Evolutionary conservation across 2,797 vertebrate species (phyloP).

Genomic region (Bradypus variegatus): DNA sequence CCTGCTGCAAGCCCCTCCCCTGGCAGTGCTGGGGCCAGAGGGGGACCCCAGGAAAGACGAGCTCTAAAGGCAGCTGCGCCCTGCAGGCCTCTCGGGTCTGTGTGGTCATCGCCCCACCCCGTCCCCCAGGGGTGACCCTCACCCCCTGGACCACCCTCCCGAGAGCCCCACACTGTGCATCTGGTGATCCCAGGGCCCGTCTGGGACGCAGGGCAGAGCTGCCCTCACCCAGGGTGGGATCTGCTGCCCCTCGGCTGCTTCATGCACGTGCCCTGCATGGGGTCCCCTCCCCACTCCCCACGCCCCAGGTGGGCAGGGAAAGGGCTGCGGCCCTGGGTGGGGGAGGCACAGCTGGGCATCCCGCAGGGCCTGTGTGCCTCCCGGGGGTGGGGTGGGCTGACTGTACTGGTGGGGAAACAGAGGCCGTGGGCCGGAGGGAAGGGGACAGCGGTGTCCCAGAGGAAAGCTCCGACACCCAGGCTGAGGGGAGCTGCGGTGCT

Average conservation of each 20-base stretch:
- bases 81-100: not conserved
- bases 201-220: not conserved
- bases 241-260: not conserved
- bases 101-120: too few species aligned
- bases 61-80: fast-evolving
- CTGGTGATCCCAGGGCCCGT: not conserved
- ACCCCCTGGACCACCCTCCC: not conserved
- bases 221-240: not conserved
- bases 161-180: not conserved
- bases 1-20: not conserved
- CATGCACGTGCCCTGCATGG: fast-evolving
- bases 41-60: not conserved
- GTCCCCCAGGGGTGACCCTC: not conserved
- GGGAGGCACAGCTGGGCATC: not conserved
- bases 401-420: too few species aligned
- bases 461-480: not conserved
- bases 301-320: fast-evolving
- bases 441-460: not conserved
- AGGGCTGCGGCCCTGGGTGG: too few species aligned
- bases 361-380: not conserved
- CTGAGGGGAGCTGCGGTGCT: not conserved
- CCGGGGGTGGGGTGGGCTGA: too few species aligned
- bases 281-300: not conserved
- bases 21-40: not conserved
- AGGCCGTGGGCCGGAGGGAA: not conserved